A percentile compares a stretch with the other conserved stretches of the same genome.
Conservation (phyloP, 2,888 invertebrate species). For the Cerceris rybyensis region DNA sequence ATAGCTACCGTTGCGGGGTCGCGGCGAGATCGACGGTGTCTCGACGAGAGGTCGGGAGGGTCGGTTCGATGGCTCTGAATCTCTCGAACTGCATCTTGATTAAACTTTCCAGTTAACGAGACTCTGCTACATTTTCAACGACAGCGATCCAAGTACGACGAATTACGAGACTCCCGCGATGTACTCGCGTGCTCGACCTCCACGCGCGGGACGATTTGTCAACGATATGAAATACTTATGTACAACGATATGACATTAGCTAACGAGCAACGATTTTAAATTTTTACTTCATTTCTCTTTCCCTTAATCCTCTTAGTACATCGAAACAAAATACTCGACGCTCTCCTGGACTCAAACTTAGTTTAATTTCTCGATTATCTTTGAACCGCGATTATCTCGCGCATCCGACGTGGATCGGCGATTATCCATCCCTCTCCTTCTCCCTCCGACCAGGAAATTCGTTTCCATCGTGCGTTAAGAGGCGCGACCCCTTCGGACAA, state of each 20-base stretch:
- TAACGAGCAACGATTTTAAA: slow-evolving; percentile 66
- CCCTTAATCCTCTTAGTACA: slow-evolving; percentile 47
- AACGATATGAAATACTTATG: slow-evolving; percentile 60
- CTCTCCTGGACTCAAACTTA: slow-evolving; percentile 14
- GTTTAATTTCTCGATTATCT: neutral
- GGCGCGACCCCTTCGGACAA: slow-evolving; percentile 34
- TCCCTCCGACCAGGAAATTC: too few relatives aligned
- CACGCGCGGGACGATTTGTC: slow-evolving; percentile 16
- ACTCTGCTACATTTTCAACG: too few relatives aligned
- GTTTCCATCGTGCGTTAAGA: slow-evolving; percentile 12
- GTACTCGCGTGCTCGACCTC: neutral
- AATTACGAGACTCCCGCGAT: too few relatives aligned
- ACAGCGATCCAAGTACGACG: too few relatives aligned
- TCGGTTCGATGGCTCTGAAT: too few relatives aligned
- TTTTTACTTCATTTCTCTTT: slow-evolving; percentile 26
- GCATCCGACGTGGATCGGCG: slow-evolving; percentile 8
- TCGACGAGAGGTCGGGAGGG: too few relatives aligned
- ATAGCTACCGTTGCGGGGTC: too few relatives aligned
- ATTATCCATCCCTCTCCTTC: neutral
- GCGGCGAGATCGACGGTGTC: too few relatives aligned
- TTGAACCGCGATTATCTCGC: neutral
- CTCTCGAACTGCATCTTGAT: neutral
- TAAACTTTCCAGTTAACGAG: neutral
- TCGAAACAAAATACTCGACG: slow-evolving; percentile 55
- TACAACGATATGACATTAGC: slow-evolving; percentile 70